Conservation (phyloP, 2,888 invertebrate species). For the Bhutanitis thaidina region DNA sequence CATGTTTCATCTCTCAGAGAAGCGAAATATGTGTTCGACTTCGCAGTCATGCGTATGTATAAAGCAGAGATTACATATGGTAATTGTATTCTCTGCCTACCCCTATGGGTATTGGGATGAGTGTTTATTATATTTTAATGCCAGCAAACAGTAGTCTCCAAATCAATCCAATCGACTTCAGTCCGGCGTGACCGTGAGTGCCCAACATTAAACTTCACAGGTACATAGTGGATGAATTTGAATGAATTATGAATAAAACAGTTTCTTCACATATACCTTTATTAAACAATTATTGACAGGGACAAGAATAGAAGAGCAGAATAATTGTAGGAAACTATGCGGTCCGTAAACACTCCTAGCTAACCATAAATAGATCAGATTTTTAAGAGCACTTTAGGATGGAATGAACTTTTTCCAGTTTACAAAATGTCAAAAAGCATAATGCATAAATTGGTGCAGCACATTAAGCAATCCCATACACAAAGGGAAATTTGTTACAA, state of each 20-base stretch:
- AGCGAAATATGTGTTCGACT: too few species aligned
- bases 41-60: too few species aligned
- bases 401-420: constrained; percentile 71
- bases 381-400: constrained; percentile 77
- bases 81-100: too few species aligned
- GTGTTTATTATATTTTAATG: too few species aligned
- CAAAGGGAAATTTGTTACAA: constrained; percentile 7
- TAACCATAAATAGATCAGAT: constrained; percentile 66
- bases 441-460: constrained; percentile 51
- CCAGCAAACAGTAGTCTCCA: too few species aligned
- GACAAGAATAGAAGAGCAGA: constrained; percentile 48
- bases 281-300: constrained; percentile 61
- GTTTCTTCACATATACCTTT: constrained; percentile 34
- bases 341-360: constrained; percentile 46
- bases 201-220: too few species aligned
- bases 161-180: too few species aligned
- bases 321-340: constrained; percentile 40
- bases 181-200: too few species aligned
- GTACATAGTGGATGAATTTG: too few species aligned
- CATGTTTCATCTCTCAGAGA: too few species aligned
- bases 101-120: too few species aligned
- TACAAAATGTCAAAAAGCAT: constrained; percentile 46
- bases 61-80: too few species aligned
- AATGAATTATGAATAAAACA: constrained; percentile 1
- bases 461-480: constrained; percentile 32